Evolutionary conservation across 1,140 invertebrate species (phyloP).

Genomic region (Drosophila repletoides): DNA sequence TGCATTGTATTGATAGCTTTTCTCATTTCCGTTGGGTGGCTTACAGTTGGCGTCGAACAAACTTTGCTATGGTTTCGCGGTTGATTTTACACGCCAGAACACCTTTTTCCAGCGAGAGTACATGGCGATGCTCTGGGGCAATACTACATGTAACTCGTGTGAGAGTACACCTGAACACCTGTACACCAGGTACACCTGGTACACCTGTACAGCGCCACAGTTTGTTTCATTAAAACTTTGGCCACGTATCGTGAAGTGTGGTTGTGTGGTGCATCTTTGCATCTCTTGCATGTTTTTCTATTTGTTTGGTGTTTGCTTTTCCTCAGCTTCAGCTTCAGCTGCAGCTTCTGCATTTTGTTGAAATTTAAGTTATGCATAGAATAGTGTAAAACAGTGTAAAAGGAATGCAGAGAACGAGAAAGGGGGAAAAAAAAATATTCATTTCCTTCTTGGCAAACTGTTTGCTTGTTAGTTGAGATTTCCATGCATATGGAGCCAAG

Average conservation of each 20-base stretch:
- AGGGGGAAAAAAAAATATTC: slow-evolving; percentile 42
- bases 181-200: neutral
- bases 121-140: slow-evolving; percentile 19
- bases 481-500: slow-evolving; percentile 65
- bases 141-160: neutral
- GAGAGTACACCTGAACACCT: slow-evolving; percentile 2
- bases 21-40: slow-evolving; percentile 66
- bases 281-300: slow-evolving; percentile 65
- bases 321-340: slow-evolving; percentile 4
- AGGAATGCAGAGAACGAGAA: slow-evolving; percentile 12
- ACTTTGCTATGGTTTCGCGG: slow-evolving; percentile 53
- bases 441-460: slow-evolving; percentile 60
- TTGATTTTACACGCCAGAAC: slow-evolving; percentile 63
- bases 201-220: slow-evolving; percentile 35
- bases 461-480: slow-evolving; percentile 66
- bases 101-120: slow-evolving; percentile 32
- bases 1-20: slow-evolving; percentile 44
- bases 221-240: slow-evolving; percentile 79
- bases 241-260: slow-evolving; percentile 54
- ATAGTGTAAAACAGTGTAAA: neutral
- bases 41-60: slow-evolving; percentile 15
- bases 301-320: slow-evolving; percentile 60
- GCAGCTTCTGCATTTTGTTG: slow-evolving; percentile 59
- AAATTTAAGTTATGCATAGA: slow-evolving; percentile 67
- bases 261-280: slow-evolving; percentile 65